phyloP scores from a whole-genome alignment of 2,113 vertebrate genomes.

The Ameiurus melas region DNA sequence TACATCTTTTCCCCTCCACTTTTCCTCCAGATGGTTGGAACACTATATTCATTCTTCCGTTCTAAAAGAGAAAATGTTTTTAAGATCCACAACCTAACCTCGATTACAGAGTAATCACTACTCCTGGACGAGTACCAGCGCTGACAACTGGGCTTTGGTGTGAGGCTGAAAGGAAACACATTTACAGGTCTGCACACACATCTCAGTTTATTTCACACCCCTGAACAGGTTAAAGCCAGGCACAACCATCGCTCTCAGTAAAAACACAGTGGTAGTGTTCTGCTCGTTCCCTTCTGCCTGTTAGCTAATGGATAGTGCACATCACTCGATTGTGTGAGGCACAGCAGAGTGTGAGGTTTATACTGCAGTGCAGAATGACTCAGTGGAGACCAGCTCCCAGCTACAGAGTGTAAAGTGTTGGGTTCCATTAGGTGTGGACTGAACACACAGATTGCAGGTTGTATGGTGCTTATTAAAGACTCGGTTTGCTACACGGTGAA shows the following conservation, averaged over 20 bases:
- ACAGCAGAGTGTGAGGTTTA: background rate
- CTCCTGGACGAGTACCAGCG: background rate
- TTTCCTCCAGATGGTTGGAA: constrained; percentile 1
- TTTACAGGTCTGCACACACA: background rate
- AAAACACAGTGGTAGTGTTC: background rate
- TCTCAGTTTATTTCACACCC: constrained; percentile 11
- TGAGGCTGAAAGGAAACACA: background rate
- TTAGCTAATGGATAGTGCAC: background rate
- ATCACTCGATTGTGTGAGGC: background rate
- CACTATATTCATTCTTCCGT: background rate
- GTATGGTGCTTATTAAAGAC: background rate
- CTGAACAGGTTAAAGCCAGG: background rate
- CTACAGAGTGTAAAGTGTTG: too few species aligned
- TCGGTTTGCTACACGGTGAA: background rate
- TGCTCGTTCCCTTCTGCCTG: background rate
- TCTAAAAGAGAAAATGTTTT: background rate
- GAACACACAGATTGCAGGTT: background rate
- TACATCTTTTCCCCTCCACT: background rate
- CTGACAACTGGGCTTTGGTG: background rate
- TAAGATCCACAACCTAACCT: background rate
- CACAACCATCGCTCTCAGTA: background rate
- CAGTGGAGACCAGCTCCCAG: background rate
- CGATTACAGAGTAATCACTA: constrained; percentile 2
- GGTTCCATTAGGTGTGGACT: background rate
- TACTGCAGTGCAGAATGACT: background rate